Conservation (phyloP, 2,113 vertebrate genomes). For the Corydoras sp. region DNA sequence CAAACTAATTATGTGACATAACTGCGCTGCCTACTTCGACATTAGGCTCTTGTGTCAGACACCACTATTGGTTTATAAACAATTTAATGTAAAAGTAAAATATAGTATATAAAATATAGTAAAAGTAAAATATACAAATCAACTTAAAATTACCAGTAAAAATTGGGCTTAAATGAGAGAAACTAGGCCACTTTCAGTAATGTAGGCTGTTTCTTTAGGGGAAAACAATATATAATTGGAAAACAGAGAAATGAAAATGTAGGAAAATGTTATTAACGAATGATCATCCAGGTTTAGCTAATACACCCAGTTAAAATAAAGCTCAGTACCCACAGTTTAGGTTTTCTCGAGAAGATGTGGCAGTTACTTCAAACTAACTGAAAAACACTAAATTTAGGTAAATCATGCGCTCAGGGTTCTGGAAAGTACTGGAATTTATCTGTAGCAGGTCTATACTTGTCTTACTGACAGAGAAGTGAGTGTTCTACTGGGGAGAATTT, state of each 20-base stretch:
- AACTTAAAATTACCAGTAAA: background rate
- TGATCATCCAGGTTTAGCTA: background rate
- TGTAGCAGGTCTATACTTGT: constrained; percentile 26
- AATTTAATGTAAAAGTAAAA: too few relatives aligned
- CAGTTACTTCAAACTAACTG: constrained; percentile 24
- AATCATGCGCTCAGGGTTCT: constrained; percentile 11
- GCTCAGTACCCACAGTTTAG: background rate
- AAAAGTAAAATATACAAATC: background rate
- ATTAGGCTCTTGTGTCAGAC: constrained; percentile 5
- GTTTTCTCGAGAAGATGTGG: constrained; percentile 1
- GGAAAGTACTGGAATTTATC: constrained; percentile 40
- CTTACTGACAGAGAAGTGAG: constrained; percentile 3
- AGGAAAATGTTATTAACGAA: background rate
- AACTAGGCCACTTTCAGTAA: constrained; percentile 8
- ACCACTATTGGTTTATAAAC: too few relatives aligned
- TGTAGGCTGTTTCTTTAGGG: background rate
- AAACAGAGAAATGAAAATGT: background rate
- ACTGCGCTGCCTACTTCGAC: constrained; percentile 44
- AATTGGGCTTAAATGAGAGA: background rate
- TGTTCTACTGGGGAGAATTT: background rate
- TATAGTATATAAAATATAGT: too few relatives aligned
- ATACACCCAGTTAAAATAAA: background rate
- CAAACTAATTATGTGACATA: constrained; percentile 43
- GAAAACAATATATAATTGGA: background rate
- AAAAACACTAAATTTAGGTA: constrained; percentile 29